Evolutionary conservation across 2,113 vertebrate genomes (phyloP), one percentile per base, ranked within the genome.

Genomic region (Tychaedon coryphoeus): DNA sequence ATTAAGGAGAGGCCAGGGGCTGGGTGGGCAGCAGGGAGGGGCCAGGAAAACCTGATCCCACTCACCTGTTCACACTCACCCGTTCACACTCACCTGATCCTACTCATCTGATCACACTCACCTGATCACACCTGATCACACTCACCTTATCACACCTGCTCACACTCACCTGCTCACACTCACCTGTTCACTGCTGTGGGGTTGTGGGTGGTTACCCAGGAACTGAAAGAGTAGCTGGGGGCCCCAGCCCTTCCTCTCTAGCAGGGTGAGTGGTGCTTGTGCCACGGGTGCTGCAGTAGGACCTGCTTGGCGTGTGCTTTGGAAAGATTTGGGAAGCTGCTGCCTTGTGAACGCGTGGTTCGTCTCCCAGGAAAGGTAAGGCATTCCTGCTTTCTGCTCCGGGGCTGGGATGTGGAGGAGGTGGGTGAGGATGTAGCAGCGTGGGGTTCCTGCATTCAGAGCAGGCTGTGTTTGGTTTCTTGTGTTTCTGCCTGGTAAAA

Each of bases 171-270:
- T 71, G n/a, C 7, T 8, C 5, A 9, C 61, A 33, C 19, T 90
- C 36, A 85, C 31, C 66, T 19, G 19, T 45, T 45, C 43, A 43
- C 19, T 43, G 43, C 43, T 43, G 43, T 0, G 5, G 28, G 12
- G 3, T 5, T 64, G 58, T 1, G 3, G 33, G 53, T 6, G 12
- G 1, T 47, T 38, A 43, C 7, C 53, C 26, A 19, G n/a, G 47
- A 25, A 29, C 74, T 53, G 78, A 88, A 7, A 13, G 50, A 43
- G 50, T 45, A 69, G 34, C 33, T 18, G 47, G 22, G 18, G 18
- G 1, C 0, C 2, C 4, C 26, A 0, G 0, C 1, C 14, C 1
- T 19, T 5, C 17, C 1, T 0, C 2, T 42, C 25, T 8, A 6
- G 34, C 1, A 6, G 73, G 2, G 4, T 4, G 18, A 38, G 60